phyloP scores from a whole-genome alignment of 2,113 vertebrate genomes.

The Coreoperca whiteheadi region DNA sequence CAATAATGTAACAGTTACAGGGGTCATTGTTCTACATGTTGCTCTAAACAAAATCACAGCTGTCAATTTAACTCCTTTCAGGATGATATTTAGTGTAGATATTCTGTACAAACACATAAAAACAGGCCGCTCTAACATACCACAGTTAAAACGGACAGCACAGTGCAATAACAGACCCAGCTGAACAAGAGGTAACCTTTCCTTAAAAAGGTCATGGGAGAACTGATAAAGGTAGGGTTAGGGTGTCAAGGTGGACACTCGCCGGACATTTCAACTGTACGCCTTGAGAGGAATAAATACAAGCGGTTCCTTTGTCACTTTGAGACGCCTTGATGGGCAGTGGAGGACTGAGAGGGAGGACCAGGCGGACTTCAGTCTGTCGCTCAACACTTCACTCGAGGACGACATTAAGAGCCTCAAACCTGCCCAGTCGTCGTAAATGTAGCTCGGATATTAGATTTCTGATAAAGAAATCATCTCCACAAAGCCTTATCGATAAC shows the following conservation, averaged over 20 bases:
- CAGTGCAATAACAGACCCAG: background rate
- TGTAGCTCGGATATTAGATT: too few relatives aligned
- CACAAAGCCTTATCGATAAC: too few relatives aligned
- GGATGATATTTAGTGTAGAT: too few relatives aligned
- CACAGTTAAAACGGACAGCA: background rate
- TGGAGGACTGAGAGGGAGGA: background rate
- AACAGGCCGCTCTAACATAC: background rate
- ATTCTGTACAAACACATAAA: background rate
- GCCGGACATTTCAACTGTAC: background rate
- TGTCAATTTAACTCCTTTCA: too few relatives aligned
- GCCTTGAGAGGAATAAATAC: conserved; percentile 5
- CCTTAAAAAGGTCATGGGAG: conserved; percentile 41
- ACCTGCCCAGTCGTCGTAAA: too few relatives aligned
- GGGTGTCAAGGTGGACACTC: background rate
- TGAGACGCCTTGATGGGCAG: background rate
- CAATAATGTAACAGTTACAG: too few relatives aligned
- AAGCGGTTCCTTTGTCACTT: background rate
- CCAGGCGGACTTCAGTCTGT: background rate
- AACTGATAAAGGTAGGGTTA: conserved; percentile 24
- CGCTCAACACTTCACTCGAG: background rate
- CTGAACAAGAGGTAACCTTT: conserved; percentile 47
- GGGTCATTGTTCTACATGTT: too few relatives aligned
- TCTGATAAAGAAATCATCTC: too few relatives aligned
- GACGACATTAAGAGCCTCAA: too few relatives aligned
- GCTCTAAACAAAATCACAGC: too few relatives aligned